Conservation (phyloP, 2,888 invertebrate species). For the Xestobium rufovillosum region DNA sequence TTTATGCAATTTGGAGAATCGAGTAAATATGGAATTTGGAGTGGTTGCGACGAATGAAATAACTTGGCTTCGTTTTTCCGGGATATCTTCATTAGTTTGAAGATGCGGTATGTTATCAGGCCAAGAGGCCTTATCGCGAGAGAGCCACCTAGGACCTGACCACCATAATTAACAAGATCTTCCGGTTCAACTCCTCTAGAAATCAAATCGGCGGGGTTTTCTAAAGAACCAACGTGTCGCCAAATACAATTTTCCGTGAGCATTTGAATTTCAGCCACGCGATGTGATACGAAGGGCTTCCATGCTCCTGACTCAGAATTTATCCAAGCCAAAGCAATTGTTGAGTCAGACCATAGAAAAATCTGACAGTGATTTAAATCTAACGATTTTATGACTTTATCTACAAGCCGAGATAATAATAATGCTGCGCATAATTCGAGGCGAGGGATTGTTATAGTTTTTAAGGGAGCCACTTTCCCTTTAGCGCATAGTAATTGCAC, state of each 20-base stretch:
- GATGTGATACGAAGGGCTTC: too few relatives aligned
- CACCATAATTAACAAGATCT: too few relatives aligned
- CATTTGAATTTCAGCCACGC: too few relatives aligned
- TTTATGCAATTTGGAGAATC: too few relatives aligned
- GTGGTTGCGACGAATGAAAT: not conserved
- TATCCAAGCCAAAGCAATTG: conserved; percentile 20
- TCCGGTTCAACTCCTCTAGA: too few relatives aligned
- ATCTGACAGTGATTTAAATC: conserved; percentile 8
- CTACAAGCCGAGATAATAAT: conserved; percentile 17
- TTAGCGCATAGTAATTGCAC: conserved; percentile 14
- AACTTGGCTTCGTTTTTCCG: too few relatives aligned
- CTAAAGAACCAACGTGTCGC: conserved; percentile 16
- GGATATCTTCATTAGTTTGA: too few relatives aligned
- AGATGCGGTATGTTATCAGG: too few relatives aligned
- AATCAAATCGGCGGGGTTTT: conserved; percentile 14
- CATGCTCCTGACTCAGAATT: conserved; percentile 11
- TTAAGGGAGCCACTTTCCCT: conserved; percentile 22
- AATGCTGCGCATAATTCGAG: conserved; percentile 22
- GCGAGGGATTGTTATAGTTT: conserved; percentile 21
- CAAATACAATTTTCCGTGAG: conserved; percentile 11
- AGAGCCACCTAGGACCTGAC: conserved; percentile 3
- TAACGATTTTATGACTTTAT: conserved; percentile 11
- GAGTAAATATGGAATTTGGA: too few relatives aligned
- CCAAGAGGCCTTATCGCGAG: not conserved
- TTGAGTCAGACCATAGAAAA: conserved; percentile 21